Evolutionary conservation across 2,113 vertebrate genomes (phyloP).

Genomic region (Ranitomeya imitator): DNA sequence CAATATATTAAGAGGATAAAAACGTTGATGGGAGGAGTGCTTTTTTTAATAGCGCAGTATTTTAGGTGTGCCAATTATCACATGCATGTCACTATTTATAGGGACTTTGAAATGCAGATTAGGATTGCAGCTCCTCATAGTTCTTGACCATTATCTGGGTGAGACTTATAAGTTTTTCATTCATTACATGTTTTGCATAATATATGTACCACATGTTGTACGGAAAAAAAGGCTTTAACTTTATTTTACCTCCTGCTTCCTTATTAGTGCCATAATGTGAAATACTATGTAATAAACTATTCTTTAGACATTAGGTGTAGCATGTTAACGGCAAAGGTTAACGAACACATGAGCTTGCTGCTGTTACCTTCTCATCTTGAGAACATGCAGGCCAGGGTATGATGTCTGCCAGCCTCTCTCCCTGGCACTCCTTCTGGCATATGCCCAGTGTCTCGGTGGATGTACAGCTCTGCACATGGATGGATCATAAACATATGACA

Average conservation of each 20-base stretch:
- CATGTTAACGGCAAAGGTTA: no score
- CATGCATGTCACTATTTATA: not conserved
- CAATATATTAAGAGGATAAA: no score
- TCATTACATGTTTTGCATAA: slow-evolving; percentile 16
- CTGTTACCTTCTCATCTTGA: no score
- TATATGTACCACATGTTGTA: not conserved
- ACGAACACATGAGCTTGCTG: no score
- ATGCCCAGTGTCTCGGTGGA: no score
- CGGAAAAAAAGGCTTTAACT: not conserved
- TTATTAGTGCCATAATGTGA: not conserved
- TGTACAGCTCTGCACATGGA: no score
- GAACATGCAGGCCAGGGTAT: no score
- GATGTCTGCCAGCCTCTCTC: no score
- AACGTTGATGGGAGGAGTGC: not conserved
- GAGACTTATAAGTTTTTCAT: slow-evolving; percentile 16
- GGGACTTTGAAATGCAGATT: slow-evolving; percentile 20
- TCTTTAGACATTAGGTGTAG: no score
- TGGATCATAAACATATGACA: no score
- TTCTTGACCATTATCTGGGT: slow-evolving; percentile 24
- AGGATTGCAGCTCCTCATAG: not conserved
- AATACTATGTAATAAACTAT: no score
- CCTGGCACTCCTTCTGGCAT: no score
- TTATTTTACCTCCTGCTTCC: not conserved
- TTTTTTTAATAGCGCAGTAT: slow-evolving; percentile 3
- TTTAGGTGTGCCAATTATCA: not conserved